phyloP scores from a whole-genome alignment of 30 jellyfish, hydroid and myxozoan genomes.

The Hydractinia symbiolongicarpus region DNA sequence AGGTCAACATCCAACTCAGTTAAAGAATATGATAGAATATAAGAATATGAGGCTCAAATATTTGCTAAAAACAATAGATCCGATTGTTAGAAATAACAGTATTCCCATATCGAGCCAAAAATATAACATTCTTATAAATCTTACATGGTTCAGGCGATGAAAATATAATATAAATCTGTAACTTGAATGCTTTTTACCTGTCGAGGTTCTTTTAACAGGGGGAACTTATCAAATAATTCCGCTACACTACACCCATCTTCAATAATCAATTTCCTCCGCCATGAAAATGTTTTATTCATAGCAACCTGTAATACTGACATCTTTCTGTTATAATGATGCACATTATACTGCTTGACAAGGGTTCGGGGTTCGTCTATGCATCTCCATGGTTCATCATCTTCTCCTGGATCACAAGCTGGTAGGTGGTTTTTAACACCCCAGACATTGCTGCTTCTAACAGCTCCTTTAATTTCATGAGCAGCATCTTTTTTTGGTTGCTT shows the following conservation, averaged over 20 bases:
- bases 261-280: background rate
- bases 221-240: background rate
- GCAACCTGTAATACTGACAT: background rate
- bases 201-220: background rate
- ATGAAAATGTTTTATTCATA: background rate
- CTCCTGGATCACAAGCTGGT: background rate
- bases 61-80: too few relatives aligned
- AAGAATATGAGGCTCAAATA: too few relatives aligned
- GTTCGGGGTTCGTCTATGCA: slow-evolving; percentile 1
- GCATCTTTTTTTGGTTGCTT: background rate
- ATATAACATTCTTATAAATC: too few relatives aligned
- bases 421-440: background rate
- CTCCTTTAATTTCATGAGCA: background rate
- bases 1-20: background rate
- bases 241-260: background rate
- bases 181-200: background rate
- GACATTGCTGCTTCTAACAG: background rate
- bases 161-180: too few relatives aligned
- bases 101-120: too few relatives aligned
- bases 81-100: too few relatives aligned
- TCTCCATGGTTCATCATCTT: background rate
- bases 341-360: background rate
- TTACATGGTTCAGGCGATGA: too few relatives aligned
- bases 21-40: background rate
- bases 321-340: background rate